Evolutionary conservation across 2,888 invertebrate species (phyloP).

Genomic region (Helobdella robusta): DNA sequence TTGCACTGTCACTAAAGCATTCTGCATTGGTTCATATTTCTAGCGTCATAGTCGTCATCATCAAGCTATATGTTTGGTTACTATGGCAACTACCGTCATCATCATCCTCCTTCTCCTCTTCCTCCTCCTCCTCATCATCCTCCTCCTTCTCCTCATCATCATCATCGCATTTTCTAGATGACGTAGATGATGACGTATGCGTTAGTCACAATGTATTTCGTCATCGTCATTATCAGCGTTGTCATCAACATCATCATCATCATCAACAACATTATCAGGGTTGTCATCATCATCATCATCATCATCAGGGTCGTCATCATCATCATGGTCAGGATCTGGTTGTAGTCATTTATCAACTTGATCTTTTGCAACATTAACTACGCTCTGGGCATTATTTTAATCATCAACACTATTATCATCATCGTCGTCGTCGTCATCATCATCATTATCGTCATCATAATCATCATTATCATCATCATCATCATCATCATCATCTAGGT

Average conservation of each 20-base stretch:
- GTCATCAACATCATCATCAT: not conserved
- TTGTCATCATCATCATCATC: not conserved
- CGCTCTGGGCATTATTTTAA: not conserved
- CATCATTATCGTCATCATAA: constrained; percentile 22
- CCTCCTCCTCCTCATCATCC: too few relatives aligned
- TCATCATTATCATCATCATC: constrained; percentile 21
- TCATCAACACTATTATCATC: constrained; percentile 13
- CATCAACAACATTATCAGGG: not conserved
- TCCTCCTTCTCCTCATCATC: too few relatives aligned
- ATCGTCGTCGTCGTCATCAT: constrained; percentile 14
- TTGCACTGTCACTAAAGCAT: too few relatives aligned
- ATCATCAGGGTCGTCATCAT: not conserved
- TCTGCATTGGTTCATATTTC: too few relatives aligned
- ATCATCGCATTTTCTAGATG: too few relatives aligned
- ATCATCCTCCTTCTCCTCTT: too few relatives aligned
- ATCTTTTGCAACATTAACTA: not conserved
- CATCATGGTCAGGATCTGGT: not conserved
- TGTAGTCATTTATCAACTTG: not conserved
- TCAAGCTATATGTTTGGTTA: too few relatives aligned
- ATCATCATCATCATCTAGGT: constrained; percentile 21
- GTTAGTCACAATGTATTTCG: too few relatives aligned
- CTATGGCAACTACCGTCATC: too few relatives aligned
- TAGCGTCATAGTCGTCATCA: too few relatives aligned
- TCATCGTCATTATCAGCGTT: not conserved
- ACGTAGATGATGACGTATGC: too few relatives aligned